Percentiles rank a stretch among this genome's conserved stretches.
These are phyloP conservation scores for Odocoileus virginianus DNA, from an alignment of 2,113 vertebrate species.

Conservation along the genomic window DNA sequence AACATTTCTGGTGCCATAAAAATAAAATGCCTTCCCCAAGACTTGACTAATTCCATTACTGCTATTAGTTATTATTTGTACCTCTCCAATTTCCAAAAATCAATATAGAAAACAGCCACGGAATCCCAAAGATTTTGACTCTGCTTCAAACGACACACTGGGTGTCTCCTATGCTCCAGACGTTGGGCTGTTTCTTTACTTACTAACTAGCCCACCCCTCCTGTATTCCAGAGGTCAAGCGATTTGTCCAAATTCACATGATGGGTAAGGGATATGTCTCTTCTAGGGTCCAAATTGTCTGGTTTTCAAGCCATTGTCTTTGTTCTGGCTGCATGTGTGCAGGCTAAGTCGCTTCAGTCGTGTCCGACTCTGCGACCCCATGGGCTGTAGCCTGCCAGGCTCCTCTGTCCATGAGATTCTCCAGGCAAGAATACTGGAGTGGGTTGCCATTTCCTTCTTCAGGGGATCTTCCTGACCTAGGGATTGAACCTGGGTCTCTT, in stretches of 20 bases:
- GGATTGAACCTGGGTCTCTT: not conserved
- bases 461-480: not conserved
- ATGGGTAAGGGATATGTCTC: not conserved
- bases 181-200: not conserved
- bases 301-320: not conserved
- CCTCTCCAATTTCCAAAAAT: not conserved
- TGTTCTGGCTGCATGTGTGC: not conserved
- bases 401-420: not conserved
- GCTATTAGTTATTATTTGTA: no score
- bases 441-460: not conserved
- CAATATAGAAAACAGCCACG: not conserved
- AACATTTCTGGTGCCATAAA: not conserved
- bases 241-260: not conserved
- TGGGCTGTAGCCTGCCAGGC: not conserved
- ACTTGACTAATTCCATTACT: accelerated
- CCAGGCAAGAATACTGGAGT: not conserved
- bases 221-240: not conserved
- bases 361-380: not conserved
- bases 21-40: not conserved
- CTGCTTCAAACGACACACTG: accelerated
- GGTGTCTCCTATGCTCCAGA: accelerated
- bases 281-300: not conserved
- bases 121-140: not conserved
- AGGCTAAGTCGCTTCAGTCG: not conserved
- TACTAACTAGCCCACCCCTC: no score